A percentile compares a stretch with the other conserved stretches of the same genome.
Conservation (phyloP, 2,888 invertebrate species). For the Chelonus formosanus region DNA sequence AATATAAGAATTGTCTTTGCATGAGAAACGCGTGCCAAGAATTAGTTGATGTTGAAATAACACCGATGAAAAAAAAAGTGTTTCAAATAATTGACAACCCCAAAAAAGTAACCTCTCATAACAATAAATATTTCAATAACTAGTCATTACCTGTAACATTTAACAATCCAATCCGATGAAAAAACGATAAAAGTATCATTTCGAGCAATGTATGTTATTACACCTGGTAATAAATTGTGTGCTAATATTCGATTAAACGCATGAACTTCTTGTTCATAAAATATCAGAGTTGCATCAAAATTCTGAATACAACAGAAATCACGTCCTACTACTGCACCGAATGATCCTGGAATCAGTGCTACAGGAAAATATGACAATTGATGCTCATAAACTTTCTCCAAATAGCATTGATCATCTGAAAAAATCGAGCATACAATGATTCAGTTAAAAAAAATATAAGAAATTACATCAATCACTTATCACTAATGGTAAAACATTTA, state of each 20-base stretch:
- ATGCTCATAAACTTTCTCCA: conserved; percentile 83
- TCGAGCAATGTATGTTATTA: conserved; percentile 80
- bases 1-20: too few species aligned
- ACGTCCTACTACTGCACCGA: conserved; percentile 83
- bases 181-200: conserved; percentile 88
- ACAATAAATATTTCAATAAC: conserved; percentile 24
- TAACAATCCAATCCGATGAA: conserved; percentile 82
- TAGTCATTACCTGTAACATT: conserved; percentile 81
- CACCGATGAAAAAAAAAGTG: too few species aligned
- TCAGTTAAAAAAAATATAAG: too few species aligned
- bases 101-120: too few species aligned
- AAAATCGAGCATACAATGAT: too few species aligned
- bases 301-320: conserved; percentile 93
- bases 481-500: too few species aligned
- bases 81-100: too few species aligned
- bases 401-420: conserved; percentile 75
- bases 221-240: conserved; percentile 83
- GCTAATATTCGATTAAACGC: conserved; percentile 84
- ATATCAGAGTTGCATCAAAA: conserved; percentile 86
- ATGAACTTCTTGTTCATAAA: conserved; percentile 93
- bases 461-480: too few species aligned
- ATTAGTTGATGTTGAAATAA: too few species aligned
- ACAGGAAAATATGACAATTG: conserved; percentile 79
- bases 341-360: conserved; percentile 82
- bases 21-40: too few species aligned